A percentile compares a stretch with the other conserved stretches of the same genome.
phyloP scores from a whole-genome alignment of 2,113 vertebrate genomes.

The Lycocorax pyrrhopterus region DNA sequence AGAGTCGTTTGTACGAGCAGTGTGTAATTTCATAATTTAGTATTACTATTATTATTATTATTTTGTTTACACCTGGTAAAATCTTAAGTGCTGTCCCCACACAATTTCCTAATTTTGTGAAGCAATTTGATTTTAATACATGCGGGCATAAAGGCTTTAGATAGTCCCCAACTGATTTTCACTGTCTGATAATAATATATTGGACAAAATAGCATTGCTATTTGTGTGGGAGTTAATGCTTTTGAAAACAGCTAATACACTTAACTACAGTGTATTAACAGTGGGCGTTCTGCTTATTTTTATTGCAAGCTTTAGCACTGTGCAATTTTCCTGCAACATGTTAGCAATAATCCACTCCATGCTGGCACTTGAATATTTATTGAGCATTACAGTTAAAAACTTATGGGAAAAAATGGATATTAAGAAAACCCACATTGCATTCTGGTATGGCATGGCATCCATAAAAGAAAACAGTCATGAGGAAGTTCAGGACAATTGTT shows the following conservation, averaged over 20 bases:
- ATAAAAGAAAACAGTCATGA: background rate
- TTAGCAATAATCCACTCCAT: constrained; percentile 67
- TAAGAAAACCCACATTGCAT: background rate
- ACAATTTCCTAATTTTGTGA: constrained; percentile 51
- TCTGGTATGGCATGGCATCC: background rate
- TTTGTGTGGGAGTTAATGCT: constrained; percentile 69
- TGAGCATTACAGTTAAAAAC: constrained; percentile 52
- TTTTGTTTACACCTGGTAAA: constrained; percentile 39
- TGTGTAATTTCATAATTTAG: background rate
- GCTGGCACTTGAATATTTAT: constrained; percentile 64
- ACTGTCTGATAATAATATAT: constrained; percentile 63
- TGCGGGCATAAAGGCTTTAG: constrained; percentile 51
- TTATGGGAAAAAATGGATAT: constrained; percentile 25
- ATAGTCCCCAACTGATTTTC: constrained; percentile 50
- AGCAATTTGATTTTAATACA: constrained; percentile 44
- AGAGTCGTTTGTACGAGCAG: background rate
- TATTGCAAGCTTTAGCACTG: constrained; percentile 61
- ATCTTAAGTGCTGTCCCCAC: constrained; percentile 12
- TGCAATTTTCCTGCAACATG: constrained; percentile 63
- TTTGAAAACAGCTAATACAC: constrained; percentile 65
- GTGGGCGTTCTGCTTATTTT: constrained; percentile 71
- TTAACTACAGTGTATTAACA: constrained; percentile 62
- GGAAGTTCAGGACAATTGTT: background rate
- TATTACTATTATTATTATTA: background rate
- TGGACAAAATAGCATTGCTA: constrained; percentile 47